Base-by-base conservation (phyloP, 2,888 invertebrate species). In the Eledone cirrhosa region DNA sequence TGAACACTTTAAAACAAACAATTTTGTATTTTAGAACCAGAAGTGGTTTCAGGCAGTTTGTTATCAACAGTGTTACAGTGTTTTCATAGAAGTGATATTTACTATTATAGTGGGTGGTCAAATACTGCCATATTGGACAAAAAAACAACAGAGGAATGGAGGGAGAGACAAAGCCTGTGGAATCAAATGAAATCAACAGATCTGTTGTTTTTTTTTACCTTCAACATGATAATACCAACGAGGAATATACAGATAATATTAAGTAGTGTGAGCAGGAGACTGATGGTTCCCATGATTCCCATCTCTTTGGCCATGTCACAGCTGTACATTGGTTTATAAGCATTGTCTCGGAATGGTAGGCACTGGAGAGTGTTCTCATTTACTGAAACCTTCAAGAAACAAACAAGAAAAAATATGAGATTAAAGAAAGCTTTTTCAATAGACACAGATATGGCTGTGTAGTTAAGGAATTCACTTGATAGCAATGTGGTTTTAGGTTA, bases 211-310 rank as follows among this genome's bases (percentile, higher is more conserved):
- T 29, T 14, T 77, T 79, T 80, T 78, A 94, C 93, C 92, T 95
- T 95, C 77, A 96, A 91, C 81, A 95, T 94, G 82, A 95, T 92
- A 85, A 95, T 93, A 2, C 95, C 95, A 77, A 95, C 94, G 85
- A 95, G 93, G 89, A 95, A 94, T 87, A 96, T 96, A 90, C 95
- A 95, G 87, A 94, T 93, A 81, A 96, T 95, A 90, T 96, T 96
- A 53, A 96, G 93, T 77, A 95, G 92, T 2, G 95, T 95, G 78
- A 96, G 91, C 82, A 94, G 93, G 80, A 95, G 94, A 87, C 95
- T 95, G 78, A 96, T 94, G 79, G 94, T 93, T 33, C 95, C 96
- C 87, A 95, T 94, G 81, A 94, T 92, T 78, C 94, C 93, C 87
- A 94, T 94, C 90, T 96, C 96, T 48, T 93, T 93, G 2, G 95